A percentile compares a stretch with the other conserved stretches of the same genome.
Evolutionary conservation across 2,113 vertebrate species (phyloP).

Genomic region (Mola mola): DNA sequence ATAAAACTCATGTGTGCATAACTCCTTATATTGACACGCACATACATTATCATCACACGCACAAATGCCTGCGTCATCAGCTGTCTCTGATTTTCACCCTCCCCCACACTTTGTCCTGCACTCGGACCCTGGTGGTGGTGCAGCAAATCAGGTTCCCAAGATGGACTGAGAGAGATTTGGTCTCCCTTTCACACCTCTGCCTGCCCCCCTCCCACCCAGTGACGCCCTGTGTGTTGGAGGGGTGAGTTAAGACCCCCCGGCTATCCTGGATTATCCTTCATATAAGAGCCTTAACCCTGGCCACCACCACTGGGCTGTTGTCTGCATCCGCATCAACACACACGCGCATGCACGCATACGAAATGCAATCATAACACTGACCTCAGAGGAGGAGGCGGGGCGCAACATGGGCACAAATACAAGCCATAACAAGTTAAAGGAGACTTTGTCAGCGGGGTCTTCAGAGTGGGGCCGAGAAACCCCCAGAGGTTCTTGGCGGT

Average conservation of each 20-base stretch:
- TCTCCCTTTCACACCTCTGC: constrained; percentile 51
- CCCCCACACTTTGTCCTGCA: background rate
- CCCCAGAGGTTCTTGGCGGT: no score
- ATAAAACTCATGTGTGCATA: no score
- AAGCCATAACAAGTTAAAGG: no score
- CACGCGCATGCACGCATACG: constrained; percentile 9
- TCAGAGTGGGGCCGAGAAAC: no score
- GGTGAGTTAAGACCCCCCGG: constrained; percentile 68
- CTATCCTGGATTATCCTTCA: constrained; percentile 72
- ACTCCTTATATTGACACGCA: no score
- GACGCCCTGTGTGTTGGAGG: constrained; percentile 64
- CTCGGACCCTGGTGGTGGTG: background rate
- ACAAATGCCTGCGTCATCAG: background rate
- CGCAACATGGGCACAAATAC: no score
- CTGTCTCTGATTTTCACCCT: background rate
- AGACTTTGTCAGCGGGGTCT: no score
- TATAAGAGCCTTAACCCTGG: constrained; percentile 73
- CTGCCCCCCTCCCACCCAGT: constrained; percentile 3
- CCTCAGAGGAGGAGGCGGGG: constrained; percentile 27
- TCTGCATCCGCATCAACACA: constrained; percentile 46
- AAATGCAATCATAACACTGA: constrained; percentile 53
- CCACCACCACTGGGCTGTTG: constrained; percentile 51
- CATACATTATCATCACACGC: no score
- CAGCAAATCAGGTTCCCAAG: background rate
- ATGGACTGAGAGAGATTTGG: constrained; percentile 8